Evolutionary conservation across 2,888 invertebrate genomes (phyloP).

Genomic region (Gortyna flavago): DNA sequence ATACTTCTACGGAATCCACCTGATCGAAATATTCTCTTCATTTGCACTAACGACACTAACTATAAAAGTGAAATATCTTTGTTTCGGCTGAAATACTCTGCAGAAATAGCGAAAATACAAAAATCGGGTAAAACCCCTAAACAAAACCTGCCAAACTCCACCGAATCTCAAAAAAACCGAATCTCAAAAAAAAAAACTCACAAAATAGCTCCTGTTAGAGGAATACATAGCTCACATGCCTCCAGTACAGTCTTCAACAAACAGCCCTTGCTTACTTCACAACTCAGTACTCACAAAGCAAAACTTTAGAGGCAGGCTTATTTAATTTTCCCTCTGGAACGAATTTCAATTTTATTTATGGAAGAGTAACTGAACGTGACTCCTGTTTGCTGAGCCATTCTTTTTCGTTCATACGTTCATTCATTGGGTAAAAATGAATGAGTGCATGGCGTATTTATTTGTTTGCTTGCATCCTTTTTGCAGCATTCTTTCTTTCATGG

Average conservation of each 20-base stretch:
- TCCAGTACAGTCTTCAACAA: conserved; percentile 15
- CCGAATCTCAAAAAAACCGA: conserved; percentile 2
- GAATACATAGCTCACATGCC: conserved; percentile 5
- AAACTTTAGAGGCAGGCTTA: conserved; percentile 48
- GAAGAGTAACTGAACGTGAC: conserved; percentile 44
- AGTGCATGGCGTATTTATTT: conserved; percentile 49
- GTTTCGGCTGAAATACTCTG: not conserved
- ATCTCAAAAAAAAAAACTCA: conserved; percentile 11
- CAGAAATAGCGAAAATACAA: not conserved
- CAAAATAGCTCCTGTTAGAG: not conserved
- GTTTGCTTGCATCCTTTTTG: conserved; percentile 44
- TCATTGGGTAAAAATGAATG: conserved; percentile 52
- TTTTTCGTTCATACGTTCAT: conserved; percentile 57
- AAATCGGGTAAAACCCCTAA: not conserved
- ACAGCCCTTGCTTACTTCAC: conserved; percentile 30
- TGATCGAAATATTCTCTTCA: not conserved
- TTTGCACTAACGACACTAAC: not conserved
- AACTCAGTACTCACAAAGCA: conserved; percentile 51
- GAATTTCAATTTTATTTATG: conserved; percentile 63
- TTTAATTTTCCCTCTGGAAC: conserved; percentile 57
- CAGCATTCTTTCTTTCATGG: conserved; percentile 34
- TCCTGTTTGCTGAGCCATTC: conserved; percentile 49
- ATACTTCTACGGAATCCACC: not conserved
- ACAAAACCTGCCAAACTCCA: not conserved
- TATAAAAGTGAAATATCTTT: too few species aligned